phyloP scores from a whole-genome alignment of 2,888 invertebrate species.

The Stegana nigrithorax region DNA sequence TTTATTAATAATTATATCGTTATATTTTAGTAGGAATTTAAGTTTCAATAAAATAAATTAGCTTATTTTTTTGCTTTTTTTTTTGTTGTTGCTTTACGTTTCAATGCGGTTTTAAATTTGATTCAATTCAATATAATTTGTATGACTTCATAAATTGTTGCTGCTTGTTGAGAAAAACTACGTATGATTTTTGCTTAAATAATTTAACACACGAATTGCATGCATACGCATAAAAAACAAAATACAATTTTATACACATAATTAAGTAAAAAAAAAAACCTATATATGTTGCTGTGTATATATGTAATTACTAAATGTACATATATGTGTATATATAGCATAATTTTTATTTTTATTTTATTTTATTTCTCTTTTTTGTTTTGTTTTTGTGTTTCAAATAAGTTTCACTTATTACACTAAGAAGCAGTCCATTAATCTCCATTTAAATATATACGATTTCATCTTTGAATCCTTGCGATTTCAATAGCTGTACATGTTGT shows the following conservation, averaged over 20 bases:
- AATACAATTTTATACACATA: too few relatives aligned
- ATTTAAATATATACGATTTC: constrained; percentile 62
- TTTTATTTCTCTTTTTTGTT: too few relatives aligned
- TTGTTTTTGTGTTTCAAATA: constrained; percentile 48
- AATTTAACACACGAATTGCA: neutral
- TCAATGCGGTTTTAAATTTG: neutral
- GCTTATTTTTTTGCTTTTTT: constrained; percentile 27
- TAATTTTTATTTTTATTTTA: neutral
- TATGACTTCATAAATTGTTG: neutral
- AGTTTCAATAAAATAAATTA: constrained; percentile 57
- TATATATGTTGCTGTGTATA: neutral
- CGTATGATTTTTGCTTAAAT: neutral
- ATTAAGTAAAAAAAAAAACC: neutral
- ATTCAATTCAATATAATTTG: neutral
- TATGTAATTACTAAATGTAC: constrained; percentile 7
- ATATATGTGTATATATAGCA: constrained; percentile 8
- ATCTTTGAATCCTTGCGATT: constrained; percentile 62
- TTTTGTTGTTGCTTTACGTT: constrained; percentile 20
- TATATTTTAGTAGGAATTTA: constrained; percentile 53
- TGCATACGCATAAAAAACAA: neutral
- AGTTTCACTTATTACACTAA: constrained; percentile 61
- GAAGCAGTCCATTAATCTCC: constrained; percentile 69
- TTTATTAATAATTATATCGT: constrained; percentile 2
- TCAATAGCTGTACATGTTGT: constrained; percentile 54
- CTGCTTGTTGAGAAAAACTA: too few relatives aligned